These are phyloP conservation scores for Corapipo altera DNA, from an alignment of 2,113 vertebrate genomes.

Conservation along the genomic window DNA sequence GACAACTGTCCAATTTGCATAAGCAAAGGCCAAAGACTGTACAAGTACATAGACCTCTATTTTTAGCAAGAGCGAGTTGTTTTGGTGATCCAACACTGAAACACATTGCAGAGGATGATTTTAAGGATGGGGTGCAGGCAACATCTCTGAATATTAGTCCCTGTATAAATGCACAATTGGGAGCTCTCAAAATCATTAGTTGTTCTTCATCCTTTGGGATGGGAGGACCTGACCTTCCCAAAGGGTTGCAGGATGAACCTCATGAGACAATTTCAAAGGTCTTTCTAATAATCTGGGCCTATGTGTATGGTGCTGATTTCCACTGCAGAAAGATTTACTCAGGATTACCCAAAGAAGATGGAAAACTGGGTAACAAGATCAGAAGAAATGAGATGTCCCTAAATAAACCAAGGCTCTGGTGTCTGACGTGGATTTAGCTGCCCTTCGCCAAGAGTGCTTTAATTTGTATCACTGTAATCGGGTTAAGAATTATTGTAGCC, in stretches of 20 bases:
- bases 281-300: conserved; percentile 10
- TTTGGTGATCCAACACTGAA: not conserved
- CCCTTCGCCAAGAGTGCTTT: conserved; percentile 56
- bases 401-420: conserved; percentile 62
- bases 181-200: not conserved
- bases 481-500: conserved; percentile 71
- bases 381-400: conserved; percentile 63
- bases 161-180: not conserved
- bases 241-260: not conserved
- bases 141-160: not conserved
- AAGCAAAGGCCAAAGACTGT: not conserved
- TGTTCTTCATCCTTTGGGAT: not conserved
- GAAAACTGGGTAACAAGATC: conserved; percentile 63
- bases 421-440: conserved; percentile 64
- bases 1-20: not conserved
- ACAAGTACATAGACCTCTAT: not conserved
- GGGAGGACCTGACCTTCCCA: not conserved
- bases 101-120: not conserved
- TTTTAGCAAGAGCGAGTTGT: not conserved
- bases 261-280: conserved; percentile 36
- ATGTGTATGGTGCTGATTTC: conserved; percentile 30
- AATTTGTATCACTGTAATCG: conserved; percentile 71
- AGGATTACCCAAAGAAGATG: conserved; percentile 63
- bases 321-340: conserved; percentile 42
- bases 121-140: not conserved